Conservation (phyloP, 2,888 invertebrate genomes). For the Abrostola tripartita region DNA sequence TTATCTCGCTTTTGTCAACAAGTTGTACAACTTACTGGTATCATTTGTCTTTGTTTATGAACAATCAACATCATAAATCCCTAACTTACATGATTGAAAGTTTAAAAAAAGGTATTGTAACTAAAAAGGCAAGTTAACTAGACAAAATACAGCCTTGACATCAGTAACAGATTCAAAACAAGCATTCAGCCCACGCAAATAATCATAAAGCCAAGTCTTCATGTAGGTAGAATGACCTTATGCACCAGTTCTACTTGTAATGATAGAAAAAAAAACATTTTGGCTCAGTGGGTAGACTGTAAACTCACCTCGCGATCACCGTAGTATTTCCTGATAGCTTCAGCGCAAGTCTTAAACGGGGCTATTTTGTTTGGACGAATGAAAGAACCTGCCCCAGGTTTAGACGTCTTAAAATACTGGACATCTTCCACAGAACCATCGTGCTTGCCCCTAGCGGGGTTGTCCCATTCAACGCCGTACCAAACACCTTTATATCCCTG, state of each 20-base stretch:
- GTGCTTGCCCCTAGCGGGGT: slow-evolving; percentile 96
- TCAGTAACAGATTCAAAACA: slow-evolving; percentile 32
- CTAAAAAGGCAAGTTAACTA: slow-evolving; percentile 9
- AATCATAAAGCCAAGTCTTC: slow-evolving; percentile 38
- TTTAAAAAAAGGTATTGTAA: slow-evolving; percentile 3
- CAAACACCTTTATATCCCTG: slow-evolving; percentile 92
- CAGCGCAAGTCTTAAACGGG: slow-evolving; percentile 91
- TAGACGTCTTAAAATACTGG: slow-evolving; percentile 93
- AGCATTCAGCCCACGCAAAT: slow-evolving; percentile 47
- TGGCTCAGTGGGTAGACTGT: slow-evolving; percentile 10
- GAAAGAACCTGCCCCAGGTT: slow-evolving; percentile 96
- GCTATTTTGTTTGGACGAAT: slow-evolving; percentile 94
- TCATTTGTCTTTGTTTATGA: too few species aligned
- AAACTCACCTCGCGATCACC: slow-evolving; percentile 81
- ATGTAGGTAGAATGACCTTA: slow-evolving; percentile 62
- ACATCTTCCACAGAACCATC: slow-evolving; percentile 94
- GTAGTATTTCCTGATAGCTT: slow-evolving; percentile 90
- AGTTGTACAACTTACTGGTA: too few species aligned
- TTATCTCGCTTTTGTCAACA: too few species aligned
- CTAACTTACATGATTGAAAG: background rate
- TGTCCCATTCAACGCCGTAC: slow-evolving; percentile 99
- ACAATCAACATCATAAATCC: too few species aligned
- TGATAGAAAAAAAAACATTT: slow-evolving; percentile 20
- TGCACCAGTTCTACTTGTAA: slow-evolving; percentile 15
- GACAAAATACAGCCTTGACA: slow-evolving; percentile 45